Base-by-base conservation (phyloP, 2,888 invertebrate species). In the Heliconius sara region DNA sequence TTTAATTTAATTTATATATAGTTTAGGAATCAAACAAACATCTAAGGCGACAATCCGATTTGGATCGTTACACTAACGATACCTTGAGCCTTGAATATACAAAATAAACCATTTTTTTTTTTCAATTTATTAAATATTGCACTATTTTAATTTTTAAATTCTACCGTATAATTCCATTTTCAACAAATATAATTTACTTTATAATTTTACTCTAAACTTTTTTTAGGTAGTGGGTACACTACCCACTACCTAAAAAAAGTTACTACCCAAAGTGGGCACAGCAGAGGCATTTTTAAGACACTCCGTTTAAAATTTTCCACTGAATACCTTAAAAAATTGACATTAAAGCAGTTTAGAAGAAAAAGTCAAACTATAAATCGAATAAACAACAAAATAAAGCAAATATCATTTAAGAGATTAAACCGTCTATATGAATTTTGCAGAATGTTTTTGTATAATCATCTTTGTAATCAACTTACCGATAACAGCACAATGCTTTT, bases 61-160 rank as follows among this genome's bases (percentile, higher is more conserved):
- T 84, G 68, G 78, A 83, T 84, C 82, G 83, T 84, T 82, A 84
- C 70, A 82, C 76, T 81, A 79, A 81, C 63, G 71, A 65, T 47
- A 77, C n/a, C 9, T 60, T 63, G 22, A 43, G 5, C 43, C 27
- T 71, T 57, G 43, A 30, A 63, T 71, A n/a, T 39, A 60, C 30
- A 27, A 43, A 60, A 63, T 27, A 60, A 60, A 25, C n/a, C n/a
- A 22, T 60, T 27, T 27, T 27, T 27, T n/a, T 6, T 60, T 19
- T 3, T n/a, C 43, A 13, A 43, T 13, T 43, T 43, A 43, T 13
- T 13, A 0, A 13, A 43, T 43, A 13, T 52, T 19, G 7, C 19
- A 7, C 19, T 52, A 7, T 52, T 52, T 7, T 19, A 7, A 22
- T 22, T 43, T 43, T 43, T 43, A 13, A 12, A 12, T 2, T 43